Percentiles rank a stretch among this genome's conserved stretches.
Evolutionary conservation across 2,113 vertebrate genomes (phyloP).

Genomic region (Saguinus imperator): DNA sequence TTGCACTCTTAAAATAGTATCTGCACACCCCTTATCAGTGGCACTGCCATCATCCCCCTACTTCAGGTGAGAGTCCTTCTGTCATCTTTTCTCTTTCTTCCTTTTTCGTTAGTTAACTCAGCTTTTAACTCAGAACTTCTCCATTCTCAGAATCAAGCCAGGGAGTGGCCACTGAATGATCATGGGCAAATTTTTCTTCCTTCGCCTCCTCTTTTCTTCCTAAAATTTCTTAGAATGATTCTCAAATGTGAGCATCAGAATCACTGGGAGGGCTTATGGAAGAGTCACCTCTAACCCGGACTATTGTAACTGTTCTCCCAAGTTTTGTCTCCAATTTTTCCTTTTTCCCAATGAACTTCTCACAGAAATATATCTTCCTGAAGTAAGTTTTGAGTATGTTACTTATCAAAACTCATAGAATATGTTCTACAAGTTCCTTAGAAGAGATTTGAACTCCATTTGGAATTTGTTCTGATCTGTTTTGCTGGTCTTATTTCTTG

Average conservation of each 20-base stretch:
- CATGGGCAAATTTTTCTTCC: too few relatives aligned
- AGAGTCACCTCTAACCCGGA: background rate
- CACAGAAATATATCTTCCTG: background rate
- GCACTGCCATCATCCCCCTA: too few relatives aligned
- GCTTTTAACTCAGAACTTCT: background rate
- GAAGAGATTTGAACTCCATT: background rate
- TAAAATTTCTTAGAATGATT: too few relatives aligned
- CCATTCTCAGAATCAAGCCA: background rate
- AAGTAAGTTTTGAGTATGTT: background rate
- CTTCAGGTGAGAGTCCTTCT: background rate
- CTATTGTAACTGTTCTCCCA: background rate
- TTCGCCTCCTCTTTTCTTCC: too few relatives aligned
- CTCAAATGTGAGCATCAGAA: too few relatives aligned
- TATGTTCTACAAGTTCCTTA: background rate
- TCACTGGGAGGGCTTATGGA: too few relatives aligned
- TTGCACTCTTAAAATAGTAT: background rate
- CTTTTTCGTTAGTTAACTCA: background rate
- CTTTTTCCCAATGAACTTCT: background rate
- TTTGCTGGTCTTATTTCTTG: background rate
- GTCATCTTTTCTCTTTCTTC: background rate
- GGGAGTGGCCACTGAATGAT: too few relatives aligned
- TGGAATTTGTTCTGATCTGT: background rate
- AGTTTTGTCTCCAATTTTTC: background rate
- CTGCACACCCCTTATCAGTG: background rate
- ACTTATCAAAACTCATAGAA: background rate